Conservation (phyloP, 2,888 invertebrate genomes). For the Eurois occulta region DNA sequence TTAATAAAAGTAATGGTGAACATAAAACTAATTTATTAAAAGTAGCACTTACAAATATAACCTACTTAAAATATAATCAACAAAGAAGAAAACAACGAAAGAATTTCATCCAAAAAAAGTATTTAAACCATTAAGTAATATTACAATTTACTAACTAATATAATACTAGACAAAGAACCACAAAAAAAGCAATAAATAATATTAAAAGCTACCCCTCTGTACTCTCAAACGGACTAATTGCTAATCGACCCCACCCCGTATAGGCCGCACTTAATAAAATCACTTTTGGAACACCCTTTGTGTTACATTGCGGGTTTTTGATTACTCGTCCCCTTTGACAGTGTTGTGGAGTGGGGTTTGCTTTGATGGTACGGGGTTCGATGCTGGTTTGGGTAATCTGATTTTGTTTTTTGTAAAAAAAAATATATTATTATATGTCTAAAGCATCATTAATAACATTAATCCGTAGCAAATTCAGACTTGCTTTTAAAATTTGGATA, state of each 20-base stretch:
- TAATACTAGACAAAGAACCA: conserved; percentile 14
- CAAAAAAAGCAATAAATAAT: conserved; percentile 56
- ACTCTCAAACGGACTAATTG: conserved; percentile 68
- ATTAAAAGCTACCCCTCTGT: conserved; percentile 49
- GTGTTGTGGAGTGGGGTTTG: conserved; percentile 25
- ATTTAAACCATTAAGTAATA: not conserved
- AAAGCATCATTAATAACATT: not conserved
- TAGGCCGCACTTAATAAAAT: conserved; percentile 82
- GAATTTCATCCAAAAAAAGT: not conserved
- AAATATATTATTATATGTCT: not conserved
- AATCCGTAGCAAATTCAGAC: not conserved
- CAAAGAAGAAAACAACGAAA: not conserved
- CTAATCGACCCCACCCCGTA: conserved; percentile 77
- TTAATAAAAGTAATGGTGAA: not conserved
- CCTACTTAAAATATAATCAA: not conserved
- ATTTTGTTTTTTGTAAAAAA: not conserved
- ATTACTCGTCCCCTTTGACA: conserved; percentile 55
- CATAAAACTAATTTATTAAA: conserved; percentile 11
- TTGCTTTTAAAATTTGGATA: not conserved
- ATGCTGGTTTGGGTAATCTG: conserved; percentile 5
- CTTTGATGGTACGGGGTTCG: conserved; percentile 22
- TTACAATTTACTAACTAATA: conserved; percentile 22
- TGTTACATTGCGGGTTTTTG: conserved; percentile 70
- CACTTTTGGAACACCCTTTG: conserved; percentile 76
- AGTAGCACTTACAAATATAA: conserved; percentile 11